Evolutionary conservation across 2,888 invertebrate species (phyloP), one percentile per base, ranked within the genome.

Genomic region (Hirtodrosophila histrioides): DNA sequence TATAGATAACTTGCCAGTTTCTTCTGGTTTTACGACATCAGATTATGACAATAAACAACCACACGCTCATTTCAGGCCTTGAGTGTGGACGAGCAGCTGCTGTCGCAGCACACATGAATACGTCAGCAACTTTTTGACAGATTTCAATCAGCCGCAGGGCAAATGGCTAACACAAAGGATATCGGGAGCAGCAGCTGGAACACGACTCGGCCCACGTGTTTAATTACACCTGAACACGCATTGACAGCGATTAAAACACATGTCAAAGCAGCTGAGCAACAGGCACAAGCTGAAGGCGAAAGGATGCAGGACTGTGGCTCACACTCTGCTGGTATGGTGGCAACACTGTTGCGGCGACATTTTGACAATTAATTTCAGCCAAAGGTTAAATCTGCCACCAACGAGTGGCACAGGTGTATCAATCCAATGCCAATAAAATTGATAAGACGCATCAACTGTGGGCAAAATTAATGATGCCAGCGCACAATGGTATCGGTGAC

Each of bases 161-260:
- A 49, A 60, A 74, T 61, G 65, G 61, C 36, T 31, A 44, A 37
- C 44, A 40, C 29, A 17, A 40, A 37, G 35, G 11, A 48, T 41
- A 27, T 3, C 60, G 24, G 11, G 17, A 17, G 33, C 36, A 24
- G 45, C 24, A 36, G 54, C 48, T 17, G 37, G 37, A 46, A 37
- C 46, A 27, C 6, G 48, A 43, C 48, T 55, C 46, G 27, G 48
- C 66, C 69, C 82, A 85, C 75, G 82, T 81, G 68, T 75, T 87
- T 82, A 82, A 82, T 82, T 82, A 82, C 82, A 71, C 46, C 57
- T 58, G 64, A 50, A 58, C 72, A 75, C 70, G 69, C 66, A 65
- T 77, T 76, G 79, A 73, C 86, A 82, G 83, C 88, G 82, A 85
- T 87, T 85, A 85, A 85, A 85, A 86, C 68, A 48, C 62, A 46